Evolutionary conservation across 2,113 vertebrate species (phyloP), one percentile per base, ranked within the genome.

Genomic region (Microcebus tavaratra): DNA sequence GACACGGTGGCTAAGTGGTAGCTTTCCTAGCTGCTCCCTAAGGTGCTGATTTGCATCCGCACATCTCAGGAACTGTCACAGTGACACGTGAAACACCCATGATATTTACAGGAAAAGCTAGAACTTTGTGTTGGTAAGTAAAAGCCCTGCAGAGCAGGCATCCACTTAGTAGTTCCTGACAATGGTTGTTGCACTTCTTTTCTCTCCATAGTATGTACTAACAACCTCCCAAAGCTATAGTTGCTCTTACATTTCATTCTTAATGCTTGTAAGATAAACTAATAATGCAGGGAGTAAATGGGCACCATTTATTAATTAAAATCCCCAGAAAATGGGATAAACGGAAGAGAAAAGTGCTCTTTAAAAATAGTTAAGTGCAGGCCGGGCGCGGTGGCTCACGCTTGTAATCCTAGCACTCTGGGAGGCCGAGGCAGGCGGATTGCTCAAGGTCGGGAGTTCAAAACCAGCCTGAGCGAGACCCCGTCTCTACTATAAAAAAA

Each of bases 211-310:
- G 21, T 96, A 78, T 18, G 31, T 91, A 48, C 70, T 94, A 90
- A 92, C 31, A 94, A 36, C 21, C 48, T 91, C 84, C 95, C 82
- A 65, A 96, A 93, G 50, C 55, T 59, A 23, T 61, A 50, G 67
- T 83, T 94, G 85, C 75, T 80, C 20, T 97, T 87, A 85, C 2
- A 50, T 90, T 96, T 95, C 73, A 45, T 67, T 94, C 86, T 97
- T 96, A 90, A 80, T 97, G 97, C 90, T 88, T 73, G 76, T 88
- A 92, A 84, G 79, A 78, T 90, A 94, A 96, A 95, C 81, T 91
- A 83, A 90, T 95, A 96, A 95, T 88, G 20, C 45, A 92, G 45
- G 48, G 63, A 94, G 63, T 1, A n/a, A 92, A 87, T 85, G 67
- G 1, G 10, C 20, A 42, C 42, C 1, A 0, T 81, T 88, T 93